Evolutionary conservation across 2,888 invertebrate genomes (phyloP), one percentile per base, ranked within the genome.

Genomic region (Yponomeuta sedellus): DNA sequence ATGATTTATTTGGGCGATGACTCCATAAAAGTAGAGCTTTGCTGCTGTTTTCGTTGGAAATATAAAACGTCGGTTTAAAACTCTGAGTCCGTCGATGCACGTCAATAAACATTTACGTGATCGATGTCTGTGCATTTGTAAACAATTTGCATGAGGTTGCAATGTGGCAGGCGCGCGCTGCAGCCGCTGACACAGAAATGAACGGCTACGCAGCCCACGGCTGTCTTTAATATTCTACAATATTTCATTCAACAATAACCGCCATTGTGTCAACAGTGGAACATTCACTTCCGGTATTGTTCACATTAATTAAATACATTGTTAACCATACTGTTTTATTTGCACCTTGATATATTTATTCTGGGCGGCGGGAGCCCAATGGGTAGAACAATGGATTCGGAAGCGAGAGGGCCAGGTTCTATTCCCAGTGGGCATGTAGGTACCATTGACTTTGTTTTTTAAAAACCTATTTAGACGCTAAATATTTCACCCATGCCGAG

Each of bases 51-150:
- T 25, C 25, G 25, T 25, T 5, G 25, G n/a, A n/a, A 25, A 25
- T 25, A 4, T 34, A 52, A 52, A 52, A 52, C 44, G 44, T 8
- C 25, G 12, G 11, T 10, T 25, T 10, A 59, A n/a, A 61, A 61
- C 16, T 39, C 40, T 39, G 72, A 74, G 77, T 79, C 75, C 75
- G 74, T 74, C 70, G 72, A 75, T 71, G 73, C 70, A 75, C 75
- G 77, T 78, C 78, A 78, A 78, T 80, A 82, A 83, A 81, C 74
- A 79, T 77, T 78, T 59, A 59, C 44, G 12, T 57, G 64, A 64
- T 52, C n/a, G 61, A 59, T 52, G 66, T 19, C 56, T 61, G 40
- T 20, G 25, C 61, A 40, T 57, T 64, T 64, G 66, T 25, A 59
- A 66, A 59, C 59, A 40, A 40, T 66, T 34, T 20, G 40, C 62